phyloP scores from a whole-genome alignment of 2,888 invertebrate species.

The Agonopterix arenella region DNA sequence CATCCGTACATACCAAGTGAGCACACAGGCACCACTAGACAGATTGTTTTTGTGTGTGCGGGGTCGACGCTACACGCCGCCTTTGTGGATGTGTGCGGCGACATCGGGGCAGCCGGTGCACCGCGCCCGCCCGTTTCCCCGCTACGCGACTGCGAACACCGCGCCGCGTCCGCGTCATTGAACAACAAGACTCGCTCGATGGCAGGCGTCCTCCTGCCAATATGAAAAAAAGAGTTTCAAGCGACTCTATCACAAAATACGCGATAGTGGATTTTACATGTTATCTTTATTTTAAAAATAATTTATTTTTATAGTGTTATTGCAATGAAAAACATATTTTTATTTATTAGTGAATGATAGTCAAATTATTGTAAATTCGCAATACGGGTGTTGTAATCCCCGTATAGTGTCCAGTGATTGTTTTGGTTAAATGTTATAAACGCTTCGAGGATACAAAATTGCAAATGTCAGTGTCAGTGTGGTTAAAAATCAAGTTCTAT shows the following conservation, averaged over 20 bases:
- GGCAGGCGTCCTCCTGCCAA: constrained; percentile 73
- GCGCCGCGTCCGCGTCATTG: constrained; percentile 71
- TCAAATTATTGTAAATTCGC: constrained; percentile 64
- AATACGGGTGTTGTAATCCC: constrained; percentile 54
- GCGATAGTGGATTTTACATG: constrained; percentile 71
- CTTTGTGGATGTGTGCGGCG: constrained; percentile 52
- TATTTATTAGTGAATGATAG: constrained; percentile 75
- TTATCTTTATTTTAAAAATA: constrained; percentile 64
- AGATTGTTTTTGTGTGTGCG: constrained; percentile 51
- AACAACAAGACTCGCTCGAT: constrained; percentile 75
- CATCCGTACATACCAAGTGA: constrained; percentile 37
- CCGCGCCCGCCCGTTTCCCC: constrained; percentile 62
- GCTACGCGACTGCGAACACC: constrained; percentile 69
- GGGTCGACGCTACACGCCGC: constrained; percentile 39
- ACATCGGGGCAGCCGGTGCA: constrained; percentile 74
- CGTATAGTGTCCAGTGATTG: constrained; percentile 67
- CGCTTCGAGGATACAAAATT: constrained; percentile 41
- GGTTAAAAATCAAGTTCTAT: constrained; percentile 40
- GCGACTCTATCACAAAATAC: constrained; percentile 66
- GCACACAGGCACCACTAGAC: constrained; percentile 68
- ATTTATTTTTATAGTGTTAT: constrained; percentile 74
- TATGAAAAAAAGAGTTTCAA: constrained; percentile 68
- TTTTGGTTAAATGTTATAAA: constrained; percentile 59
- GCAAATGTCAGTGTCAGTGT: constrained; percentile 60
- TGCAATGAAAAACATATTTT: constrained; percentile 59